Evolutionary conservation across 2,888 invertebrate species (phyloP), one percentile per base, ranked within the genome.

Genomic region (Thysanoteuthis rhombus): DNA sequence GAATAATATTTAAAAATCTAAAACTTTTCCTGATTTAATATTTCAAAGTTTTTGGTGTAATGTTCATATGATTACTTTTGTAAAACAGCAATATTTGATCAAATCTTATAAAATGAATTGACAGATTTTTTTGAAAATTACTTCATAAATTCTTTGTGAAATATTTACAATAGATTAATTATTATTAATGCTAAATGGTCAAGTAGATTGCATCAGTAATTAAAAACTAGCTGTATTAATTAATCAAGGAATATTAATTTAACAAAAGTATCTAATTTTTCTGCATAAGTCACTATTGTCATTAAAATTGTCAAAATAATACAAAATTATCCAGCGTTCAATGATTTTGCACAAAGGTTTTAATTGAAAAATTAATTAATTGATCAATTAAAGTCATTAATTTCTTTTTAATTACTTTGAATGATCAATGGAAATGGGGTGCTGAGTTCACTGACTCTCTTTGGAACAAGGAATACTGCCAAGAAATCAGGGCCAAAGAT

Each of bases 301-400:
- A 75, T 75, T 75, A 75, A 58, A 75, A 75, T 75, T n/a, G 75
- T 75, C n/a, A 75, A n/a, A 75, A 75, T 75, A 75, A 75, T 75
- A 32, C 75, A 8, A 75, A 32, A 75, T 75, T 75, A 52, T 52
- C 22, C 52, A 22, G 52, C 22, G 75, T 75, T 32, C 75, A 75
- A n/a, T 75, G 75, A 75, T 75, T n/a, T 75, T n/a, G 32, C 75
- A 75, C 75, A 75, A 75, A 75, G 75, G 75, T 75, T 75, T 75
- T 75, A 75, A 75, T 75, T 75, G 75, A 75, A 75, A 75, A 75
- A 75, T 75, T 75, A 75, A 75, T 75, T 75, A 75, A 75, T 75
- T 75, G 75, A 75, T 75, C 75, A 75, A 75, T 75, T 75, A 75
- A 75, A 75, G 75, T 75, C 75, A 75, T 75, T 75, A 75, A 75